Conservation (phyloP, 2,797 vertebrate genomes). For the Pangasius macronema region DNA sequence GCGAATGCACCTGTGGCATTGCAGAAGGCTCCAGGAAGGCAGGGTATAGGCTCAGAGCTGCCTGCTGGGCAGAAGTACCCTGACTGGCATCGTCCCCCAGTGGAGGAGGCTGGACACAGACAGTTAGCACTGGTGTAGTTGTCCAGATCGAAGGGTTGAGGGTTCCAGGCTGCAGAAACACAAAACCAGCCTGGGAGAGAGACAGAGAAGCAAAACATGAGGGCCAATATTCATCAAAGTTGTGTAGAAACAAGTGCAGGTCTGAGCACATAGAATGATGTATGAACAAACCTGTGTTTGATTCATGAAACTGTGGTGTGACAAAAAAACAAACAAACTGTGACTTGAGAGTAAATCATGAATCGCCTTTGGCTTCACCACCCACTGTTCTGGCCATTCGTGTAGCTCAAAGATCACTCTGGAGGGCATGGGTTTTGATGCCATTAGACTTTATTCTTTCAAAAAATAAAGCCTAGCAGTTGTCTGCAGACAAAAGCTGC, state of each 20-base stretch:
- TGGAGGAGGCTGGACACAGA: conserved; percentile 91
- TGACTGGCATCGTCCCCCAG: conserved; percentile 85
- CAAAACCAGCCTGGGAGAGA: conserved; percentile 90
- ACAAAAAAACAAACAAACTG: neutral
- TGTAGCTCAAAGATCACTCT: no score
- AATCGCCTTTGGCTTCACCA: neutral
- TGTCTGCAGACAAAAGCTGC: no score
- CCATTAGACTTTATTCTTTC: no score
- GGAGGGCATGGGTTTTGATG: no score
- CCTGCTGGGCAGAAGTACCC: conserved; percentile 88
- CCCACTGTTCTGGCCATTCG: neutral
- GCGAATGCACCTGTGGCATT: conserved; percentile 78
- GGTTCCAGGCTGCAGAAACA: conserved; percentile 89
- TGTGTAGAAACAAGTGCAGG: neutral
- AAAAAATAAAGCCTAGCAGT: no score
- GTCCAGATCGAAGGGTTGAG: conserved; percentile 91
- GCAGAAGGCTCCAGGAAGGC: conserved; percentile 85
- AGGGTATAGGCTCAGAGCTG: conserved; percentile 82
- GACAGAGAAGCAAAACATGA: neutral
- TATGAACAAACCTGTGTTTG: no score
- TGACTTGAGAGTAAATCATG: neutral
- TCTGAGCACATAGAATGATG: neutral
- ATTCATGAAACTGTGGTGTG: neutral
- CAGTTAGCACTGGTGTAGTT: conserved; percentile 94
- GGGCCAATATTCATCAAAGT: neutral